These are phyloP conservation scores for Limnephilus auricula DNA, from an alignment of 2,888 invertebrate genomes.

Conservation along the genomic window DNA sequence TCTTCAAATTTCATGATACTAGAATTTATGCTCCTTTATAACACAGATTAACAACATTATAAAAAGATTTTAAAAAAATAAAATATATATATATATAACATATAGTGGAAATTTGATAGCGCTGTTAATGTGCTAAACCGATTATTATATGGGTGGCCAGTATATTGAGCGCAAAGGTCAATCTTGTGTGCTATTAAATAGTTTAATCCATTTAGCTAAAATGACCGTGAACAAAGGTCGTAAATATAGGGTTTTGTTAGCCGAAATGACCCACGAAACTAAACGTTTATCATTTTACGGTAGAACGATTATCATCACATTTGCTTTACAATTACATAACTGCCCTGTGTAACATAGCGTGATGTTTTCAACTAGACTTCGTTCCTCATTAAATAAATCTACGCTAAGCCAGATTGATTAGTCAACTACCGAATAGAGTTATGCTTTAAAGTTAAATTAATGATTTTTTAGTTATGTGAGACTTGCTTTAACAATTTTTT, in stretches of 20 bases:
- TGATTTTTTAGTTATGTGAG: background rate
- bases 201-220: background rate
- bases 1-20: no score
- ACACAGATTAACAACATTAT: no score
- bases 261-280: background rate
- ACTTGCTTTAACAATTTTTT: background rate
- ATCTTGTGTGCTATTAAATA: background rate
- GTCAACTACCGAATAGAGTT: background rate
- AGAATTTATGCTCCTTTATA: no score
- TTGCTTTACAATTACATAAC: background rate
- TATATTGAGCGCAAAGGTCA: background rate
- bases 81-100: no score
- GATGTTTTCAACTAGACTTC: background rate
- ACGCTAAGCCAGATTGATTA: background rate
- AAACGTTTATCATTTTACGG: background rate
- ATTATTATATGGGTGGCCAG: background rate
- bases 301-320: background rate
- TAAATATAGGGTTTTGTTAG: background rate
- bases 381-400: background rate
- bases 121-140: background rate
- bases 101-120: no score
- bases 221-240: background rate
- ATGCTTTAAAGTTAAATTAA: background rate
- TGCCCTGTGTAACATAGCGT: background rate
- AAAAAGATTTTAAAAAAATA: background rate